Evolutionary conservation across 2,888 invertebrate genomes (phyloP), one percentile per base, ranked within the genome.

Genomic region (Lissonota sp.): DNA sequence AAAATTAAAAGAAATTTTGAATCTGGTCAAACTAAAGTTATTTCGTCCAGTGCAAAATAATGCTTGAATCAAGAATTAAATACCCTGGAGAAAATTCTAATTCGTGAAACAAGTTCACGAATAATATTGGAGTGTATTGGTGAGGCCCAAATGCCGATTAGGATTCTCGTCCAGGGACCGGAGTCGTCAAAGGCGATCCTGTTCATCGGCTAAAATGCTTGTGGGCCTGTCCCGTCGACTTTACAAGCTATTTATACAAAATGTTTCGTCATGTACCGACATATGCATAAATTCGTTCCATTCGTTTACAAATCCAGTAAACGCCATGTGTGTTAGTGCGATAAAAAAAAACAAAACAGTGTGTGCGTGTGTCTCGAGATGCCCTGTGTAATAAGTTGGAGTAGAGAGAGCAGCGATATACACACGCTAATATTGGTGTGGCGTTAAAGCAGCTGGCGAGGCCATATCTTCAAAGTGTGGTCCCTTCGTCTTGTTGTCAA

Each of bases 401-500:
- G 40, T 6, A 16, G 14, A 53, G 39, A 42, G 46, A 14, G 14
- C 7, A 49, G 26, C 40, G 10, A 8, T 26, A 40, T 39, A 12
- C 16, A 16, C 42, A 42, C 44, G 5, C 12, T 37, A n/a, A 12
- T 8, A 44, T 14, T 40, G 5, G 14, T 12, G 46, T 46, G 26
- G 53, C 66, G 64, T 63, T 51, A 75, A 74, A 79, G 79, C 80
- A 75, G 71, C 80, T 80, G 80, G 75, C 71, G 60, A 72, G 78
- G 75, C 75, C 75, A 64, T 14, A 6, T n/a, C 80, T 80, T 46
- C 14, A 44, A 16, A 66, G 44, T 63, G 57, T 3, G 12, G 12
- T 44, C 74, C 64, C 70, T 75, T 64, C 72, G 55, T 73, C 46
- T 72, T 69, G 37, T 62, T 39, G 53, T 55, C 26, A 51, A 57